Percentiles rank a stretch among this genome's conserved stretches.
Evolutionary conservation across 2,113 vertebrate species (phyloP).

Genomic region (Channa argus): DNA sequence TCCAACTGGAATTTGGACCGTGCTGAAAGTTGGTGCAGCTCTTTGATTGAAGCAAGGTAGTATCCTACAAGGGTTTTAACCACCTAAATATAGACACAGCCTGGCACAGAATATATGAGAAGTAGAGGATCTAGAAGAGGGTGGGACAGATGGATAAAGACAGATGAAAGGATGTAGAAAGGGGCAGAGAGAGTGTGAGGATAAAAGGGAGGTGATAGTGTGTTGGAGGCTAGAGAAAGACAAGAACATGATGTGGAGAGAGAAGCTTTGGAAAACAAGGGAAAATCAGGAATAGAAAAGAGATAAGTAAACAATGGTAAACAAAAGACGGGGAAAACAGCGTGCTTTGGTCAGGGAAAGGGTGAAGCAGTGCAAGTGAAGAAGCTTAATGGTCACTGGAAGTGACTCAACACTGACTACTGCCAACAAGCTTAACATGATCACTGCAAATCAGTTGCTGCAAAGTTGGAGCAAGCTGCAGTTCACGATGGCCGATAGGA

Average conservation of each 20-base stretch:
- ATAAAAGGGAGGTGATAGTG: conserved; percentile 6
- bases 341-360: conserved; percentile 1
- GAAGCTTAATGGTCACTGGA: conserved; percentile 40
- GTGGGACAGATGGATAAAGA: conserved; percentile 31
- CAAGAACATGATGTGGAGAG: not conserved
- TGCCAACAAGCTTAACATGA: conserved; percentile 55
- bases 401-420: conserved; percentile 41
- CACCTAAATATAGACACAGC: conserved; percentile 55
- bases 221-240: not conserved
- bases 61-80: conserved; percentile 44
- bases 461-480: conserved; percentile 25
- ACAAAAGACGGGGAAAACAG: not conserved
- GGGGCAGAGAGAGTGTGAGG: not conserved
- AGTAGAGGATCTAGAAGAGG: conserved; percentile 21
- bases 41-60: conserved; percentile 57
- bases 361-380: conserved; percentile 20
- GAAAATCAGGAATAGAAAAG: not conserved
- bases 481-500: not conserved
- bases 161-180: conserved; percentile 16
- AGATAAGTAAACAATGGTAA: not conserved
- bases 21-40: conserved; percentile 49
- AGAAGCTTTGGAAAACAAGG: no score
- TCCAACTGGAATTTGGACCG: conserved; percentile 35
- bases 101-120: conserved; percentile 27
- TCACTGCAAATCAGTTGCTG: conserved; percentile 27